Evolutionary conservation across 2,888 invertebrate genomes (phyloP), one percentile per base, ranked within the genome.

Genomic region (Drosophila macrothrix): DNA sequence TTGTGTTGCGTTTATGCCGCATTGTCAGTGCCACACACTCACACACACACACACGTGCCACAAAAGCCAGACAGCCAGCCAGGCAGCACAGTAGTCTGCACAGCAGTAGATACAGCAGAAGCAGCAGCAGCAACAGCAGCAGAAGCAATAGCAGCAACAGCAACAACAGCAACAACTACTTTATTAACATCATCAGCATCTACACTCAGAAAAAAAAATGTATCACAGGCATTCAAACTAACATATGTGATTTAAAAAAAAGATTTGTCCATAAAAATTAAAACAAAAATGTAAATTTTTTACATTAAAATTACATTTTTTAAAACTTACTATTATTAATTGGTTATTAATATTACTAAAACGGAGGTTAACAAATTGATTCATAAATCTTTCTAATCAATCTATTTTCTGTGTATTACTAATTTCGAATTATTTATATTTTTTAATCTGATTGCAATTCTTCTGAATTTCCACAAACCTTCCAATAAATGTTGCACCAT

Each of bases 1-100:
- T 85, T 82, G 84, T 84, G 70, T 83, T 80, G 58, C 70, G 65
- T 56, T 71, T 78, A 82, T 68, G 68, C 72, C 53, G 64, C 83
- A 82, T 82, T 79, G 80, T 76, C 76, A 79, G 74, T 74, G 79
- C 28, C 67, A 54, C 63, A 55, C 52, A 39, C 49, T 39, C 53
- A 49, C 72, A 33, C 65, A 54, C 63, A 55, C 52, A 39, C 54
- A 46, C 53, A 49, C 70, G 39, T 54, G 61, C 63, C 72, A 55
- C 62, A 71, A 28, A 52, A 76, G 58, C 28, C 31, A 76, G 62
- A 55, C 46, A 62, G 29, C 16, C 43, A 43, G 60, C 25, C 46
- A 56, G 55, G 28, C 56, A 56, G 19, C 29, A 37, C 41, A 52
- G 29, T 22, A 52, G 54, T 43, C 9, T 25, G 46, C 31, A 52